These are phyloP conservation scores for Eunapius fragilis DNA, from an alignment of 37 sponge, comb jelly and placozoan genomes.

Conservation along the genomic window DNA sequence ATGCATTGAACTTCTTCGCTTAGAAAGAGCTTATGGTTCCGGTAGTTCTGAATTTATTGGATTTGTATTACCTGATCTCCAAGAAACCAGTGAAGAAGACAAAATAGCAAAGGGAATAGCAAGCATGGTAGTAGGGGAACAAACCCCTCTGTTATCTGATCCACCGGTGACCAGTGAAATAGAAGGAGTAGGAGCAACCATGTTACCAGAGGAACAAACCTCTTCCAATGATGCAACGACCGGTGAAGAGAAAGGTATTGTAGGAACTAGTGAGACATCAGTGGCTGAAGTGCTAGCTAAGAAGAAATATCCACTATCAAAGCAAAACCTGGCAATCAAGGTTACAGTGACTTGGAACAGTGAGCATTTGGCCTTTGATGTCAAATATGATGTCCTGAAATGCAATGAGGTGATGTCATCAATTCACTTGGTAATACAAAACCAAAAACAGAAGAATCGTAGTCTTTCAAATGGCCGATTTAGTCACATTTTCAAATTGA, in stretches of 20 bases:
- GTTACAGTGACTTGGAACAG: neutral
- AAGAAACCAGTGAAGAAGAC: neutral
- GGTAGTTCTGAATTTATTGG: neutral
- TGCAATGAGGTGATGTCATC: neutral
- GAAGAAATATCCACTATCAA: neutral
- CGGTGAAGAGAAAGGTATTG: neutral
- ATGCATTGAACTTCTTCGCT: neutral
- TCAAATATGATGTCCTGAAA: neutral
- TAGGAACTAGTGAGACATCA: neutral
- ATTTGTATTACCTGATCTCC: neutral
- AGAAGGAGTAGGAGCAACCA: neutral
- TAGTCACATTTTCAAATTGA: neutral
- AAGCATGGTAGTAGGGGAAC: neutral
- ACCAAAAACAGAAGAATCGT: neutral
- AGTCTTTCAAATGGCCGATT: neutral
- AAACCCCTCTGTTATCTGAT: neutral
- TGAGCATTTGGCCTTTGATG: neutral
- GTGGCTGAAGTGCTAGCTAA: neutral
- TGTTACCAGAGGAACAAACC: neutral
- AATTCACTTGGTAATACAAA: neutral
- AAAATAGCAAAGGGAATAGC: neutral
- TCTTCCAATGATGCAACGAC: neutral
- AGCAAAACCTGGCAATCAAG: neutral
- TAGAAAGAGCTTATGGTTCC: neutral
- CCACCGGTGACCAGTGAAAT: neutral